Base-by-base conservation (phyloP, 2,888 invertebrate species). In the Nephrotoma flavescens region DNA sequence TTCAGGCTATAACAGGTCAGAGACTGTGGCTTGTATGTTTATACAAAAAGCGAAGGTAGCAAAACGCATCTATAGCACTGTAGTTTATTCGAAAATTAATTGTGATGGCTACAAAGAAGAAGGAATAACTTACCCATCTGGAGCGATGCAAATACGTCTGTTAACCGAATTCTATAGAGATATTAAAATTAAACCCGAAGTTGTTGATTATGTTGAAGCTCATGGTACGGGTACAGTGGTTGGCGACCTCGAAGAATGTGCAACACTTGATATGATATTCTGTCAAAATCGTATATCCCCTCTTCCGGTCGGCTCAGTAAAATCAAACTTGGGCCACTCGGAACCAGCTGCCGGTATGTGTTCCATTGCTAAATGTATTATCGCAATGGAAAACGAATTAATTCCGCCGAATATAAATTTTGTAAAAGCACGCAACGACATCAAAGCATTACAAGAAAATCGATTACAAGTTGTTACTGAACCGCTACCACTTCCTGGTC, bases 261-360 rank as follows among this genome's bases (percentile, higher is more conserved):
- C 94, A 88, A 96, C 97, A 0, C 94, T 99, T 86, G 95, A 96
- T 86, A 95, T 95, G 88, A 94, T 96, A 45, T 95, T 97, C 90
- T 96, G 96, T 89, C 93, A 93, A 4, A 94, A 94, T 41, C 93
- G 97, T n/a, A 94, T 93, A 0, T 94, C 94, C 0, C 96, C 98
- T 0, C 93, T 98, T 0, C 92, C 94, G 86, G 96, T 99, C 87
- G 98, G 98, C 1, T 97, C 98, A 0, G 95, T 98, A 45, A 99
- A 99, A 90, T 97, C 98, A 0, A 99, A 98, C 91, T 93, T 98
- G 90, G 99, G 99, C 0, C 99, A 99, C 91, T 94, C 96, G 0
- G 99, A 99, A 90, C 96, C 98, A 0, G 94, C 95, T 0, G 96
- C 96, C 5, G 96, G 97, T 7, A 92, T 97, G 0, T 96, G 96